Base-by-base conservation (phyloP, 2,797 vertebrate genomes). In the Molothrus aeneus region DNA sequence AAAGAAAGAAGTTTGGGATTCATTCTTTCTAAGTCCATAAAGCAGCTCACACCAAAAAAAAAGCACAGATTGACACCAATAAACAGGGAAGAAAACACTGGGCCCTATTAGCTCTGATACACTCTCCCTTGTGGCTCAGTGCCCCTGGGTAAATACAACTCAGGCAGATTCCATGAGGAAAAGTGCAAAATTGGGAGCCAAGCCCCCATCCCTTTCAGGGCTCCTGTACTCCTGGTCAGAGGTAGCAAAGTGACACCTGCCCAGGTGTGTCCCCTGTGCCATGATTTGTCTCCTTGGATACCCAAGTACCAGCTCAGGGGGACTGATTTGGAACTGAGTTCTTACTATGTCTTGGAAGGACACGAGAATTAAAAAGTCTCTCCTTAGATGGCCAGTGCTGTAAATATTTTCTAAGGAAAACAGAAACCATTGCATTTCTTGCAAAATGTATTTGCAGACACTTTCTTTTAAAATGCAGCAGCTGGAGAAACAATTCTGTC, bases 221-320 rank as follows among this genome's bases (percentile, higher is more conserved):
- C 15, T 60, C 20, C 74, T 43, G 34, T 2, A 26, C 26, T 10
- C 17, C 18, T 22, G 61, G 29, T 10, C 77, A 91, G 80, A 65
- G 63, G 59, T 3, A 80, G 14, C 59, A 40, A 26, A 47, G 16
- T 22, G 43, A 15, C 50, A 65, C 29, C 34, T 16, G 11, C 22
- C 29, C 36, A 3, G 1, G 0, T 2, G 16, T 34, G 28, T 24
- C 79, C 57, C 28, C 32, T 38, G 2, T 2, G 10, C 43, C 75
- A 18, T 1, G 3, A 32, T 7, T 53, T n/a, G 12, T 16, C 72
- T 34, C 42, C 19, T 26, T 26, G 32, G 20, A 5, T 1, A 60
- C 2, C 14, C 45, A 26, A n/a, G 36, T 1, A 56, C 21, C 80
- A 88, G 57, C 48, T 61, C n/a, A 48, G 64, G 20, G 38, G 17